Conservation (phyloP, 2,113 vertebrate genomes). For the Brienomyrus longianalis region DNA sequence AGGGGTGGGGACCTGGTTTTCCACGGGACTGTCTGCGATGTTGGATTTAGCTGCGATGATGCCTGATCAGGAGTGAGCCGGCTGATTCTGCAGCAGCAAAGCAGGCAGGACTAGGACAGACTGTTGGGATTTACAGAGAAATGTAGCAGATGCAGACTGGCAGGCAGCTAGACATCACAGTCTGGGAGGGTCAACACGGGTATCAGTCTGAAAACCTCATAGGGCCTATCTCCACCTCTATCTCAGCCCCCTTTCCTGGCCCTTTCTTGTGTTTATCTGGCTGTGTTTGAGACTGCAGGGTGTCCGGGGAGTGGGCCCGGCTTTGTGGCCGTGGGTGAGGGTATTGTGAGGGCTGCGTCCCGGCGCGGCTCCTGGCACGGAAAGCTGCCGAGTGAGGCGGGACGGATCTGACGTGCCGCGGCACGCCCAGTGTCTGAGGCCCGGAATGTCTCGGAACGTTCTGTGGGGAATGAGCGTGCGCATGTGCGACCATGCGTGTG, state of each 20-base stretch:
- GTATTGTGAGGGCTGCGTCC: constrained; percentile 2
- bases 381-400: background rate
- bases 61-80: background rate
- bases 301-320: background rate
- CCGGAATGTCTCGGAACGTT: background rate
- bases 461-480: background rate
- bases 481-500: background rate
- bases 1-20: background rate
- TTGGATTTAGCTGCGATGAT: background rate
- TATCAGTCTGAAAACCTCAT: background rate
- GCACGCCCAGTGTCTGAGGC: background rate
- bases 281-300: background rate
- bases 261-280: background rate
- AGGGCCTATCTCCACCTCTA: background rate
- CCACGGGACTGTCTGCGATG: background rate
- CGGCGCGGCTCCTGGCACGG: background rate
- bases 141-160: background rate
- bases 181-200: background rate
- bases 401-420: background rate
- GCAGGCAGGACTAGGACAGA: background rate
- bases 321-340: background rate
- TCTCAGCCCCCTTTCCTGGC: background rate
- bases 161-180: background rate
- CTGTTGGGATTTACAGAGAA: background rate
- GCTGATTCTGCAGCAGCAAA: background rate